phyloP scores from a whole-genome alignment of 2,113 vertebrate species.

The Synchiropus splendidus region DNA sequence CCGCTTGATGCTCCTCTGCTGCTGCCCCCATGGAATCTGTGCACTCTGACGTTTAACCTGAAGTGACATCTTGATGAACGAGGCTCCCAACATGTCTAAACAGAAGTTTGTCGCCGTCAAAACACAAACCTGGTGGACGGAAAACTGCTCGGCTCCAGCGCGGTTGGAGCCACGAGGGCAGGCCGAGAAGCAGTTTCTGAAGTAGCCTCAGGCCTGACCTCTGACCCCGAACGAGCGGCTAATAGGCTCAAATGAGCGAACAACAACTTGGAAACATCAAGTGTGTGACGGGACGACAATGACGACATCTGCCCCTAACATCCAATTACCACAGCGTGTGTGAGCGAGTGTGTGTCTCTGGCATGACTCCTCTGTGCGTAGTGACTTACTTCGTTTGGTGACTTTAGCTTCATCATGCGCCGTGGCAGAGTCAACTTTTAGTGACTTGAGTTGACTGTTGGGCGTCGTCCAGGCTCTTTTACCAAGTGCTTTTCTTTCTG shows the following conservation, averaged over 20 bases:
- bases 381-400: background rate
- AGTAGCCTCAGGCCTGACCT: slow-evolving; percentile 64
- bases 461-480: no score
- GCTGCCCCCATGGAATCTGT: no score
- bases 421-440: background rate
- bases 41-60: no score
- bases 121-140: no score
- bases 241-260: slow-evolving; percentile 78
- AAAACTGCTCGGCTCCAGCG: no score
- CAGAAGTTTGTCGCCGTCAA: no score
- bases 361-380: background rate
- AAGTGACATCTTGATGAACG: no score
- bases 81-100: no score
- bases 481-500: no score
- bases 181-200: slow-evolving; percentile 3
- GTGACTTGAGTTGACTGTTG: background rate
- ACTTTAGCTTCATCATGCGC: background rate
- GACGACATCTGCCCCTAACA: slow-evolving; percentile 80
- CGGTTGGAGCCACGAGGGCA: no score
- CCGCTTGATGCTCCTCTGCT: no score
- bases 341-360: slow-evolving; percentile 5
- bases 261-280: slow-evolving; percentile 77
- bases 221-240: slow-evolving; percentile 74
- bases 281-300: slow-evolving; percentile 75
- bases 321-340: slow-evolving; percentile 68